A percentile compares a stretch with the other conserved stretches of the same genome.
These are phyloP conservation scores for Syndactyla subalaris DNA, from an alignment of 2,797 vertebrate species.

Conservation along the genomic window DNA sequence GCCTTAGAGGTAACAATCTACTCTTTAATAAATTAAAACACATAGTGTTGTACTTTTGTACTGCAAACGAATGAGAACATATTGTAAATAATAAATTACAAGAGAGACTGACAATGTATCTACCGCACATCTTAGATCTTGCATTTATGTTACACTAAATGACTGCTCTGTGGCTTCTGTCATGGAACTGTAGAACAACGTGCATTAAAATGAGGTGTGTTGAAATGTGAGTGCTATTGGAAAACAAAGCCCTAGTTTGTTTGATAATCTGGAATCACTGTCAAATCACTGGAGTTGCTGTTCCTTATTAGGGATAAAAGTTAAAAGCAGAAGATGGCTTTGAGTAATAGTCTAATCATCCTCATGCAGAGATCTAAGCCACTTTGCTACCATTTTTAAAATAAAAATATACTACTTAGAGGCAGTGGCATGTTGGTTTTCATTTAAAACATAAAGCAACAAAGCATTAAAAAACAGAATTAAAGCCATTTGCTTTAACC, in stretches of 20 bases:
- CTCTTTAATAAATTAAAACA: slow-evolving; percentile 44
- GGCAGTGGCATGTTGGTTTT: neutral
- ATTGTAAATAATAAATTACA: slow-evolving; percentile 59
- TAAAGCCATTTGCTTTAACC: neutral
- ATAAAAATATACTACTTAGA: neutral
- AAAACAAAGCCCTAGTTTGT: neutral
- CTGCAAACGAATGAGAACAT: slow-evolving; percentile 20
- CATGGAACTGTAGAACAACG: neutral
- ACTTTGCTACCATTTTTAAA: neutral
- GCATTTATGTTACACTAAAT: slow-evolving; percentile 18
- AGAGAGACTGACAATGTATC: neutral
- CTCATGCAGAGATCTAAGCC: neutral
- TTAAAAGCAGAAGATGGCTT: neutral
- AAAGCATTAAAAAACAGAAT: neutral
- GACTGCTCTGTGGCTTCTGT: neutral
- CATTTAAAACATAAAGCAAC: neutral
- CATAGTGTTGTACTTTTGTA: neutral
- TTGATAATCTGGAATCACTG: neutral
- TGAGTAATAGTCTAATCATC: neutral
- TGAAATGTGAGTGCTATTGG: neutral
- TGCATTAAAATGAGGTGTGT: neutral
- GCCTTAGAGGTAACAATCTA: neutral
- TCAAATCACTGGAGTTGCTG: neutral
- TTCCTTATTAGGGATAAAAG: neutral
- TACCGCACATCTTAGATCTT: neutral